Percentiles rank a stretch among this genome's conserved stretches.
phyloP scores from a whole-genome alignment of 2,888 invertebrate genomes.

The Chaitophorus viminalis region DNA sequence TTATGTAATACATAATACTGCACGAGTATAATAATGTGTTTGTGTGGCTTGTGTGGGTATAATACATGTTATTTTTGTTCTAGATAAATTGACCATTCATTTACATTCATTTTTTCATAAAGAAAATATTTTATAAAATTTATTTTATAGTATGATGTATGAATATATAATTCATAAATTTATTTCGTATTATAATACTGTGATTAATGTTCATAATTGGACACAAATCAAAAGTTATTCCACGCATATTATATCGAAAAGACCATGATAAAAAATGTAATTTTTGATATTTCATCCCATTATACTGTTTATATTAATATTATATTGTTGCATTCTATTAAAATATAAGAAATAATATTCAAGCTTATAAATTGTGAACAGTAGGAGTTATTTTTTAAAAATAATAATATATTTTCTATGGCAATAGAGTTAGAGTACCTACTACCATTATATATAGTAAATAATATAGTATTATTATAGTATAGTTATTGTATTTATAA shows the following conservation, averaged over 20 bases:
- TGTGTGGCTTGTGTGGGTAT: not conserved
- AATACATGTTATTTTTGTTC: conserved; percentile 1
- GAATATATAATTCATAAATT: not conserved
- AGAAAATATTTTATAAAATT: not conserved
- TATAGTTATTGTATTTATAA: no score
- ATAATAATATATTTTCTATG: no score
- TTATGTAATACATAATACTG: not conserved
- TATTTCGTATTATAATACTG: not conserved
- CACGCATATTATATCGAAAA: not conserved
- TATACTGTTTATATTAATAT: no score
- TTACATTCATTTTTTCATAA: not conserved
- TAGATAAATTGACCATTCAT: not conserved
- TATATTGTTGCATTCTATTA: no score
- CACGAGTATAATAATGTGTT: not conserved
- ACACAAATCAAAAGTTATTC: not conserved
- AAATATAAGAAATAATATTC: no score
- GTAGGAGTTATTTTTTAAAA: no score
- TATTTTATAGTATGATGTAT: not conserved
- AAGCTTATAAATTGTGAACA: no score
- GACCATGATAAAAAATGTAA: no score
- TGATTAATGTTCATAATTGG: not conserved
- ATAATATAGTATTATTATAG: no score
- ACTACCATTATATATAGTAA: no score
- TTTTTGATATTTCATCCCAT: no score
- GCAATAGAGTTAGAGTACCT: no score